These are phyloP conservation scores for Astreopora myriophthalma DNA, from an alignment of 64 coral and sea anemone species.

Conservation along the genomic window DNA sequence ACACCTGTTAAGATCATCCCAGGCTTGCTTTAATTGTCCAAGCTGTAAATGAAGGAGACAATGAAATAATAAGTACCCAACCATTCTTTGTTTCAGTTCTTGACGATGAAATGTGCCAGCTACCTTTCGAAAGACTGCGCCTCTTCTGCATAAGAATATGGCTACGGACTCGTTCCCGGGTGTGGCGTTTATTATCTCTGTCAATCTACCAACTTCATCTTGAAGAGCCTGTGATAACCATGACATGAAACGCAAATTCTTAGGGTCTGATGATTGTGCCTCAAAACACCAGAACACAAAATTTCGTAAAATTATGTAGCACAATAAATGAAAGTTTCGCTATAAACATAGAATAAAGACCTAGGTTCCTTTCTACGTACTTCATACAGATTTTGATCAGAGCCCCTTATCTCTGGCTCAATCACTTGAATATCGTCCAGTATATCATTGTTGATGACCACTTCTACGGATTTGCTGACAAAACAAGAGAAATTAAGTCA, in stretches of 20 bases:
- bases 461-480: constrained; percentile 42
- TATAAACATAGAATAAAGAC: too few species aligned
- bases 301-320: too few species aligned
- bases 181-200: constrained; percentile 66
- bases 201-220: constrained; percentile 69
- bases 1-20: constrained; percentile 90
- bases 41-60: constrained; percentile 54
- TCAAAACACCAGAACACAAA: too few species aligned
- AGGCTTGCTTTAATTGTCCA: constrained; percentile 78
- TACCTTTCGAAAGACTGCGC: constrained; percentile 95
- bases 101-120: background rate
- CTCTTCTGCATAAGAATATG: constrained; percentile 80
- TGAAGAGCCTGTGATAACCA: constrained; percentile 52
- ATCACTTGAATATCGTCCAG: constrained; percentile 92
- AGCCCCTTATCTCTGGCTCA: constrained; percentile 74
- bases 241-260: background rate
- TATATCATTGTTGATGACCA: constrained; percentile 73
- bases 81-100: background rate
- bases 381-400: constrained; percentile 66
- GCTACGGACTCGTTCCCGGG: constrained; percentile 75
- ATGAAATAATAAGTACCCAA: background rate
- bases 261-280: background rate
- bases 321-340: too few species aligned
- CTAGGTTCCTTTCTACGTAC: constrained; percentile 24
- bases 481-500: background rate